Base-by-base conservation (phyloP, 2,797 vertebrate genomes). In the Sebastes variabilis region DNA sequence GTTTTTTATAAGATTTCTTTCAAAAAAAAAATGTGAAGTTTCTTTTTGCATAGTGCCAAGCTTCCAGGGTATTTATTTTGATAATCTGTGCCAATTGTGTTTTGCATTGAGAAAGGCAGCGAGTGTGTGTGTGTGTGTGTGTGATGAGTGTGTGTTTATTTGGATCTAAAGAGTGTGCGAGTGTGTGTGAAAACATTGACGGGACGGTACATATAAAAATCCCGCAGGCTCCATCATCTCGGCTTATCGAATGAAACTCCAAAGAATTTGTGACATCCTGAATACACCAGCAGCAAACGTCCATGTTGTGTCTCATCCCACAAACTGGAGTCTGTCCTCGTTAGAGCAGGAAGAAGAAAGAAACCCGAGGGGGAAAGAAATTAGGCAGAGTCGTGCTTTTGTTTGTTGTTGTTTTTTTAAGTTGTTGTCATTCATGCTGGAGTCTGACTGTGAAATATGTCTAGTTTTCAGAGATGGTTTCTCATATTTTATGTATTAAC, bases 251-350 rank as follows among this genome's bases (percentile, higher is more conserved):
- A 88, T 87, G 86, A 92, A 90, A 91, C 91, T 93, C 94, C 94
- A 95, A 95, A 96, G 94, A 96, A 92, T 87, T 87, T 86, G 89
- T 91, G 88, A 90, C 93, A 92, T 94, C 93, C 94, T 94, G 92
- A 95, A 93, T 90, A 93, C 95, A 96, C 95, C 95, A 96, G 96
- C 95, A 96, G 96, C 96, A 96, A 93, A 92, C 67, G 74, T 91
- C 87, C 83, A 55, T 69, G 81, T 91, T 52, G 82, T 80, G 82
- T 89, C 86, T 89, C 85, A 68, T 85, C 85, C 67, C 84, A 67
- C 71, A 79, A 72, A 81, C 78, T 54, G 77, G 79, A 86, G 85
- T 80, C 67, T 46, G 80, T 87, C 64, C 67, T 54, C 36, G 74
- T 87, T 24, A 14, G 49, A 76, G 66, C 72, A 77, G 34, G 34